Percentiles rank a stretch among this genome's conserved stretches.
Conservation (phyloP, 2,797 vertebrate species). For the Melanotaenia trifasciata region DNA sequence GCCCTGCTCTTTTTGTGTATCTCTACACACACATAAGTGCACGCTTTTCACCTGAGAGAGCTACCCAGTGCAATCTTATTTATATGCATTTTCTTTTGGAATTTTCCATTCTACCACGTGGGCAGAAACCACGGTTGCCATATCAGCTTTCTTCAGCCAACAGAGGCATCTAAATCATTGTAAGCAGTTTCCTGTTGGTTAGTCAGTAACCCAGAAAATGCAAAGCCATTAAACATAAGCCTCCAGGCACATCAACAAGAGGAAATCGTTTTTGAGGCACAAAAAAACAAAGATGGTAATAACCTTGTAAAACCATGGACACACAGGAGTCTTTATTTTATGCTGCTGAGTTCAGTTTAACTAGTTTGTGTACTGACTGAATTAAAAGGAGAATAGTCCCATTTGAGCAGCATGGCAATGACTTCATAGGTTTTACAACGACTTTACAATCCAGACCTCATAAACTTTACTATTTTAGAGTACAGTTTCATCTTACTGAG, state of each 20-base stretch:
- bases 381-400: too few relatives aligned
- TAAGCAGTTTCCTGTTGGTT: neutral
- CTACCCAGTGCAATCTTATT: neutral
- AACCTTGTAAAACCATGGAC: too few relatives aligned
- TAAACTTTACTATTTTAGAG: too few relatives aligned
- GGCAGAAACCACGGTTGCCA: slow-evolving; percentile 22
- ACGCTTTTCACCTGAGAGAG: neutral
- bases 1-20: neutral
- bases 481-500: too few relatives aligned
- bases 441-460: too few relatives aligned
- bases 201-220: slow-evolving; percentile 27
- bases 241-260: neutral
- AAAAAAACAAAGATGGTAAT: too few relatives aligned
- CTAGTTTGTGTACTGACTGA: too few relatives aligned
- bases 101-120: slow-evolving; percentile 6
- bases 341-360: too few relatives aligned
- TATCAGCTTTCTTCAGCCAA: slow-evolving; percentile 22
- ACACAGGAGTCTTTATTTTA: too few relatives aligned
- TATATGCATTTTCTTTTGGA: neutral
- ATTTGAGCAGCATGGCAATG: too few relatives aligned
- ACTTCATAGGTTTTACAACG: too few relatives aligned
- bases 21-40: neutral
- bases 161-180: neutral
- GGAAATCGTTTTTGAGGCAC: neutral
- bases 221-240: neutral